Evolutionary conservation across 92 coral and sea anemone genomes (phyloP), one percentile per base, ranked within the genome.

Genomic region (Zoanthus solanderi): DNA sequence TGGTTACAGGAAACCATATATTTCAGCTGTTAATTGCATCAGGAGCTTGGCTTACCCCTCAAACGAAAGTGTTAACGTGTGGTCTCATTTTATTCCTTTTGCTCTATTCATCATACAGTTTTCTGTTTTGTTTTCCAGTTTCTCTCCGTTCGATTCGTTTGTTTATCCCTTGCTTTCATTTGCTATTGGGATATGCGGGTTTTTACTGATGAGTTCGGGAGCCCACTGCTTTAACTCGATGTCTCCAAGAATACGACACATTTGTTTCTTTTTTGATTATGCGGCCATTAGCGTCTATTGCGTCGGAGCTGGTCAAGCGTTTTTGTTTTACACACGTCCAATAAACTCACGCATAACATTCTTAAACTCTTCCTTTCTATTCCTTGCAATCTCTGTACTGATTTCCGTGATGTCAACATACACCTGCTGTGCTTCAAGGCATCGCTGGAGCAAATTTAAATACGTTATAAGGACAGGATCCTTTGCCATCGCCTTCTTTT

Each of bases 201-300:
- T 97, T 78, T 86, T 94, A 29, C 81, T 94, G 72, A 97, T 97
- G 99, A 97, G 99, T 83, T 94, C 95, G 1, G 98, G 99, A 9
- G 98, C 99, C 13, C 99, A 97, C 84, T 96, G 93, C 67, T 97
- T 97, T 72, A 97, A 97, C 52, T 97, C 95, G 42, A 97, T 97
- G 99, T 97, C 99, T 61, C 99, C 99, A 0, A 81, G 99, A 76
- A 90, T 92, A 4, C 93, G 99, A 16, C 99, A 97, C 74, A 89
- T 92, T 47, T 97, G 99, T 52, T 97, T 97, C 91, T 97, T 94
- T 87, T 95, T 97, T 85, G 99, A 97, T 76, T 97, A 97, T 73
- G 93, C 98, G 3, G 99, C 99, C 53, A 97, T 97, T 16, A 92
- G 98, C 56, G 95, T 95, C 0, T 95, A 97, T 88, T 93, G 99